A percentile compares a stretch with the other conserved stretches of the same genome.
These are phyloP conservation scores for Amphiprion ocellaris DNA, from an alignment of 2,113 vertebrate species.

Conservation along the genomic window DNA sequence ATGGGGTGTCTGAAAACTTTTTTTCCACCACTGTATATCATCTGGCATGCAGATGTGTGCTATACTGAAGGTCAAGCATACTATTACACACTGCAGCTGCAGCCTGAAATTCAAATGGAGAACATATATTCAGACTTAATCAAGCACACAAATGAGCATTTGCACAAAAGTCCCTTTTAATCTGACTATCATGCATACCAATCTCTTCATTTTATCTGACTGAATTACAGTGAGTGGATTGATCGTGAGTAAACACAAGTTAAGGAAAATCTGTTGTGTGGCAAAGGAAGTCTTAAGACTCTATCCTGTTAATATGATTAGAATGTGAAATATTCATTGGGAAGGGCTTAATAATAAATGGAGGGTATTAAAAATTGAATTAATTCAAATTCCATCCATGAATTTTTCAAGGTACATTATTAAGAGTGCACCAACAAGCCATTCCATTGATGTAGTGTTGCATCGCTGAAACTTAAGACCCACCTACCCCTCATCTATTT, in stretches of 20 bases:
- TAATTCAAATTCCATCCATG: conserved; percentile 74
- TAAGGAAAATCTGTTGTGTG: conserved; percentile 57
- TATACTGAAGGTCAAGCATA: conserved; percentile 16
- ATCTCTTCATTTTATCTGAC: conserved; percentile 2
- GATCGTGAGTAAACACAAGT: conserved; percentile 54
- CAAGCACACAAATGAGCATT: conserved; percentile 28
- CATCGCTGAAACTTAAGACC: conserved; percentile 35
- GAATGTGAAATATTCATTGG: conserved; percentile 79
- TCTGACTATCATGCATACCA: not conserved
- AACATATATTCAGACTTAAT: conserved; percentile 1
- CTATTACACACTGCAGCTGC: not conserved
- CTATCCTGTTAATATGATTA: conserved; percentile 76
- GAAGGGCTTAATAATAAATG: conserved; percentile 84
- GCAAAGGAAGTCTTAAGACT: conserved; percentile 60
- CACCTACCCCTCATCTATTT: conserved; percentile 34
- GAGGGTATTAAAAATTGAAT: conserved; percentile 77
- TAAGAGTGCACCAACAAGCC: conserved; percentile 77
- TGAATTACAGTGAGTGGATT: conserved; percentile 12
- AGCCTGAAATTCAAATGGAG: conserved; percentile 14
- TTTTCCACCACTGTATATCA: no score
- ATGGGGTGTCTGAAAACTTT: no score
- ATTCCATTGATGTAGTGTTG: conserved; percentile 60
- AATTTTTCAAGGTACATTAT: conserved; percentile 79
- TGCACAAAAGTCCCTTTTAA: conserved; percentile 27
- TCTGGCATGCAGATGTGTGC: not conserved